Base-by-base conservation (phyloP, 2,113 vertebrate genomes). In the Strigops habroptila region DNA sequence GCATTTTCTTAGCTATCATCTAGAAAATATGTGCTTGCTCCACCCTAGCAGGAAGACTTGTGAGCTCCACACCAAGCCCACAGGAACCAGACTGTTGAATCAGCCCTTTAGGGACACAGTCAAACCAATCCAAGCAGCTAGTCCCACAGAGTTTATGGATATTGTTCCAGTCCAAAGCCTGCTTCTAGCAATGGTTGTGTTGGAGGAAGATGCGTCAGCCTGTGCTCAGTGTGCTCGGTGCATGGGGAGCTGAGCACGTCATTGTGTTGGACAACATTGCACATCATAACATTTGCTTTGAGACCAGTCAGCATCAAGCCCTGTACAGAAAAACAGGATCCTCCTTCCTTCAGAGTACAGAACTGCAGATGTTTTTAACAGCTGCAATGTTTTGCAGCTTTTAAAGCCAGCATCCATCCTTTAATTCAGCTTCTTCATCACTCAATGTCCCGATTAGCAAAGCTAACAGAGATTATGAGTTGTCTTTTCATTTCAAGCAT, bases 1-100 rank as follows among this genome's bases (percentile, higher is more conserved):
- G 76, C 4, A 11, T 76, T 84, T 81, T 25, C 14, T 6, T 43
- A 49, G 63, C 28, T 82, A 33, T 93, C 80, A 87, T 33, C 28
- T 63, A 12, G 57, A 87, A 94, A 94, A 37, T 91, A 96, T 74
- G 83, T 63, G 8, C 44, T 65, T 62, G 57, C 70, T 43, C 74
- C 91, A 93, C 92, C 88, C 86, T 33, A 37, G 46, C 10, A 62
- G 12, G 41, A 23, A 79, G 18, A 62, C 52, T 87, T 71, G 27
- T 25, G 39, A 63, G 37, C 41, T 76, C 49, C 68, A 43, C 62
- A 77, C 9, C 12, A 53, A n/a, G 11, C 15, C 60, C 3, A 1
- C n/a, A 92, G 21, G 24, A 86, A 46, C 4, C 65, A 82, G 78
- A 64, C 31, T 31, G 35, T 39, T 78, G 31, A 22, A 88, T 91